These are phyloP conservation scores for Hypercompe scribonia DNA, from an alignment of 2,888 invertebrate species.

Conservation along the genomic window DNA sequence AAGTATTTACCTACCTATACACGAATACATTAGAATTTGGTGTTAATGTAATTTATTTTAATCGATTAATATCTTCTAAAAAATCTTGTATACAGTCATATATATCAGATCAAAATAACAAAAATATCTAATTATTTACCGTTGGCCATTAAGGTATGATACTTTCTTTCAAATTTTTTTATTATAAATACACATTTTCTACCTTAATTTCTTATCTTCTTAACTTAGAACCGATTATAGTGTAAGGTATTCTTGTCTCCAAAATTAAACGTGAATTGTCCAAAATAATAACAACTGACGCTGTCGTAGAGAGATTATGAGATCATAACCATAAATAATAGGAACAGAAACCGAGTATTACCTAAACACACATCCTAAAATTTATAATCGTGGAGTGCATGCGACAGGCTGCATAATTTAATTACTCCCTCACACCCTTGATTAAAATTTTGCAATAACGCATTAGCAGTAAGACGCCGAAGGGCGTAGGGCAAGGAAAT, in stretches of 20 bases:
- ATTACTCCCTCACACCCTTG: conserved; percentile 83
- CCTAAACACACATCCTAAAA: conserved; percentile 76
- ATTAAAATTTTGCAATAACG: conserved; percentile 85
- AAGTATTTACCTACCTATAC: background rate
- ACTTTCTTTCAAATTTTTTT: too few species aligned
- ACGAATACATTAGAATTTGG: background rate
- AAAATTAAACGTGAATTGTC: conserved; percentile 44
- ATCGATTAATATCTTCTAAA: background rate
- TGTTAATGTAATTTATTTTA: background rate
- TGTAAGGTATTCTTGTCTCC: background rate
- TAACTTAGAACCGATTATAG: conserved; percentile 3
- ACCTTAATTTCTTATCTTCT: too few species aligned
- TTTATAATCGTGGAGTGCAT: conserved; percentile 83
- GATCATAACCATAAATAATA: conserved; percentile 45
- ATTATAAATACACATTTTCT: background rate
- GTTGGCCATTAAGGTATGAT: too few species aligned
- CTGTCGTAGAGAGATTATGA: conserved; percentile 49
- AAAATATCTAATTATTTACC: background rate
- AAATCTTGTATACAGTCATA: too few species aligned
- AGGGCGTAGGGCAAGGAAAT: conserved; percentile 81
- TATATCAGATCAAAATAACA: too few species aligned
- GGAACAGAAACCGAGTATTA: conserved; percentile 36
- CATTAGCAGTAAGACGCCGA: conserved; percentile 79
- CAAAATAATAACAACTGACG: conserved; percentile 55
- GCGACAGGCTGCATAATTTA: conserved; percentile 86